Evolutionary conservation across 1,140 invertebrate genomes (phyloP), one percentile per base, ranked within the genome.

Genomic region (Eupristina koningsbergeri): DNA sequence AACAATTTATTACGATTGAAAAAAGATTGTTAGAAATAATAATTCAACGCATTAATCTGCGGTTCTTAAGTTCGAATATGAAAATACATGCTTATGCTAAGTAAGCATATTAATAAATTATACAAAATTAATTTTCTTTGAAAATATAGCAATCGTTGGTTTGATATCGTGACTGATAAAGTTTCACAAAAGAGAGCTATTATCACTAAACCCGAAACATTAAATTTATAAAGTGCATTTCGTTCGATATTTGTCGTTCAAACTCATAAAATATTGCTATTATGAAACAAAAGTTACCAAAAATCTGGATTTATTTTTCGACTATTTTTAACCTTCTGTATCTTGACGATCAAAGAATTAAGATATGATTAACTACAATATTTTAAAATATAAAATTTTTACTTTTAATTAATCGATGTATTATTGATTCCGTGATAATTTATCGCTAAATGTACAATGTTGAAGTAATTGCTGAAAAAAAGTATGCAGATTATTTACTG

Each of bases 191-290:
- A 69, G 64, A 45, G 71, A 80, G 78, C 47, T 22, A 34, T 47
- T 36, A 19, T 0, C 29, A 11, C 29, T 13, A 11, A 9, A 7
- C 0, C 5, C 22, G 31, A 67, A 34, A 17, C 67, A 47, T 39
- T 80, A 58, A 80, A 80, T 73, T 80, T 73, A 31, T 67, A 67
- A 47, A 41, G 47, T 45, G 50, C 77, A 36, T 45, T 47, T 45
- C 41, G 45, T 73, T 73, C 36, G 6, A 26, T 29, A 22, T 36
- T 45, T 15, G 13, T 3, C 9, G 19, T 2, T 26, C 8, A 45
- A 73, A 45, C 22, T 22, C 8, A 15, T 8, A 1, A 45, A 45
- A 7, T 45, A 22, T 29, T n/a, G 39, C 34, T 19, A 67, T 34
- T 53, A 9, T 26, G 1, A 47, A 53, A 47, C 11, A 75, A 80